A percentile compares a stretch with the other conserved stretches of the same genome.
phyloP scores from a whole-genome alignment of 2,888 invertebrate genomes.

The Magallana nippona region DNA sequence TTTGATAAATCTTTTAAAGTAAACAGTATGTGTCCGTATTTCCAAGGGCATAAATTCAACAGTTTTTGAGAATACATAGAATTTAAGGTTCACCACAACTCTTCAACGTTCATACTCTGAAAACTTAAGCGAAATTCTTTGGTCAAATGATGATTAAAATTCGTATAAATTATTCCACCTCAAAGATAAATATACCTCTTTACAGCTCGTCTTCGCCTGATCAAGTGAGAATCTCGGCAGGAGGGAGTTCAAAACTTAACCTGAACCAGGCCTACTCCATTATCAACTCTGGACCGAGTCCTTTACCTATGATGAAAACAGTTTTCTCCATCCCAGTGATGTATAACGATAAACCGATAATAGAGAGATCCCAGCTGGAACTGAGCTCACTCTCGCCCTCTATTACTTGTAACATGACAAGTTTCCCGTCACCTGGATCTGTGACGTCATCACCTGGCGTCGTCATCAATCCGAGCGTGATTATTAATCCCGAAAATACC shows the following conservation, averaged over 20 bases:
- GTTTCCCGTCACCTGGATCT: neutral
- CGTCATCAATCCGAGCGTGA: neutral
- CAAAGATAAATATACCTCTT: neutral
- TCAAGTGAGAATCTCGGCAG: slow-evolving; percentile 25
- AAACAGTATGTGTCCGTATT: too few species aligned
- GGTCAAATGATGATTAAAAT: too few species aligned
- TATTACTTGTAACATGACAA: neutral
- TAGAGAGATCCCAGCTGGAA: neutral
- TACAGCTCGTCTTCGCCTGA: slow-evolving; percentile 41
- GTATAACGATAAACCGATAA: neutral
- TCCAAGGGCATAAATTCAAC: too few species aligned
- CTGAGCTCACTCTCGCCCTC: neutral
- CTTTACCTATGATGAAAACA: slow-evolving; percentile 7
- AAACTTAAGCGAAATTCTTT: too few species aligned
- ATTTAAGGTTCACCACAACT: too few species aligned
- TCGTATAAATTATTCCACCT: too few species aligned
- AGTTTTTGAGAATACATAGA: too few species aligned
- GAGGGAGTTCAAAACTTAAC: neutral
- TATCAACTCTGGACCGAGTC: slow-evolving; percentile 41
- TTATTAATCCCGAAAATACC: neutral
- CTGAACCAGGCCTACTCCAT: slow-evolving; percentile 40
- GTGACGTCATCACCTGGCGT: slow-evolving; percentile 5
- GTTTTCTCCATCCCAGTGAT: neutral
- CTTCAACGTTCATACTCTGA: too few species aligned
- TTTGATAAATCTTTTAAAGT: too few species aligned